Conservation (phyloP, 2,113 vertebrate species). For the Pseudois nayaur region DNA sequence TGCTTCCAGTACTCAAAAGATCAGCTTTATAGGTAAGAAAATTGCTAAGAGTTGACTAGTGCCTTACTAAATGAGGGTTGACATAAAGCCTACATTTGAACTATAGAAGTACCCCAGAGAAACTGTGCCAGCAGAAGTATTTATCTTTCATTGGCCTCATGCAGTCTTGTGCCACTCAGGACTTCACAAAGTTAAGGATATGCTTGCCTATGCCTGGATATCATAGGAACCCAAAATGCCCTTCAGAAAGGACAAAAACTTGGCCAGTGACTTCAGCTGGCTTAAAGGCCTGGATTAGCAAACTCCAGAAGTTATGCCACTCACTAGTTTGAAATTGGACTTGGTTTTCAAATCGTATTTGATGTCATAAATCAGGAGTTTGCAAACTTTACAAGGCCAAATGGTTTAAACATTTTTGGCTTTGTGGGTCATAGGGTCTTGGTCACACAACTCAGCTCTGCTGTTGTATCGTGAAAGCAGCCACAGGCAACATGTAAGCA, state of each 20-base stretch:
- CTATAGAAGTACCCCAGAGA: neutral
- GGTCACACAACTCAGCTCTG: neutral
- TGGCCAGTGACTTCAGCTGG: neutral
- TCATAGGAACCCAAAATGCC: neutral
- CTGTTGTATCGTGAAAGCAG: neutral
- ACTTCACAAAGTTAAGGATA: neutral
- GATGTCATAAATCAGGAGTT: neutral
- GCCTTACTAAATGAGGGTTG: constrained; percentile 8
- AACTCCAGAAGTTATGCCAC: neutral
- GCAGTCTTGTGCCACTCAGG: neutral
- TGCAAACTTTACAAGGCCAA: neutral
- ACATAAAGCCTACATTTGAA: neutral
- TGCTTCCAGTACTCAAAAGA: neutral
- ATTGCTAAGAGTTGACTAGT: neutral
- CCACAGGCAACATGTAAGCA: neutral
- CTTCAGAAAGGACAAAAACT: constrained; percentile 44
- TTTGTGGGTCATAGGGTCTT: neutral
- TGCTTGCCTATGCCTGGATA: neutral
- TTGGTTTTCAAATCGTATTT: constrained; percentile 17
- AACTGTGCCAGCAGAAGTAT: neutral
- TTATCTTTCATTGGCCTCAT: neutral
- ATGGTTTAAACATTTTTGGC: neutral
- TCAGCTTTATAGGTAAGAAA: constrained; percentile 19
- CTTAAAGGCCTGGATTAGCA: neutral
- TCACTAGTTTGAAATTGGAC: constrained; percentile 6